phyloP scores from a whole-genome alignment of 2,888 invertebrate genomes.

The Chrysolina oricalcia region DNA sequence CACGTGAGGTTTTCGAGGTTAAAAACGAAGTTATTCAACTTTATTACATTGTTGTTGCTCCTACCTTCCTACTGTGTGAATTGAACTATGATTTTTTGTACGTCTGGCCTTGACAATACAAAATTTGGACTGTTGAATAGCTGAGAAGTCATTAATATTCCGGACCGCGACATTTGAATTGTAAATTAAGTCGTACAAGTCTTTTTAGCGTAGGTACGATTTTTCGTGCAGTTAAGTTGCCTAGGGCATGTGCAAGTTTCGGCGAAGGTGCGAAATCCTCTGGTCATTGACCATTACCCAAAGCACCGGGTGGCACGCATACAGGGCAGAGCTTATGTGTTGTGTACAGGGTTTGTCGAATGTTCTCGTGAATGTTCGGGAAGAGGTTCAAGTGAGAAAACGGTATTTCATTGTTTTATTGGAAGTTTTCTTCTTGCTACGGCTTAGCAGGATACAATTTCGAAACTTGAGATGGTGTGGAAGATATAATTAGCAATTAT shows the following conservation, averaged over 20 bases:
- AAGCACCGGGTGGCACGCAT: background rate
- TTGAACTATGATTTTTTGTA: constrained; percentile 1
- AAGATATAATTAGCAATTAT: no score
- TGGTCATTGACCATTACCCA: background rate
- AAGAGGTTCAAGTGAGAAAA: no score
- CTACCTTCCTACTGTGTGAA: no score
- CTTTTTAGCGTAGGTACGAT: background rate
- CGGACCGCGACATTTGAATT: background rate
- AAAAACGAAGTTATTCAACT: background rate
- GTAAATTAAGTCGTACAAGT: background rate
- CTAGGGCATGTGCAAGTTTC: background rate
- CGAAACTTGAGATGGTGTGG: no score
- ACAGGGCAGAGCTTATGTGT: background rate
- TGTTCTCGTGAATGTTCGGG: no score
- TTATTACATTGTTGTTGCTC: background rate
- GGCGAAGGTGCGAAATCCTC: background rate
- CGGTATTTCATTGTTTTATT: no score
- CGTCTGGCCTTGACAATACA: background rate
- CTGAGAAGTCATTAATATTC: background rate
- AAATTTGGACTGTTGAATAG: background rate
- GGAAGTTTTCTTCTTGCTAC: no score
- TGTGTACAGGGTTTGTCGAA: no score
- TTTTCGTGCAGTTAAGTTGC: background rate
- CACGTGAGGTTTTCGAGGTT: constrained; percentile 20
- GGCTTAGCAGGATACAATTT: no score